A percentile compares a stretch with the other conserved stretches of the same genome.
These are phyloP conservation scores for Rhynchotus rufescens DNA, from an alignment of 2,797 vertebrate genomes.

Conservation along the genomic window DNA sequence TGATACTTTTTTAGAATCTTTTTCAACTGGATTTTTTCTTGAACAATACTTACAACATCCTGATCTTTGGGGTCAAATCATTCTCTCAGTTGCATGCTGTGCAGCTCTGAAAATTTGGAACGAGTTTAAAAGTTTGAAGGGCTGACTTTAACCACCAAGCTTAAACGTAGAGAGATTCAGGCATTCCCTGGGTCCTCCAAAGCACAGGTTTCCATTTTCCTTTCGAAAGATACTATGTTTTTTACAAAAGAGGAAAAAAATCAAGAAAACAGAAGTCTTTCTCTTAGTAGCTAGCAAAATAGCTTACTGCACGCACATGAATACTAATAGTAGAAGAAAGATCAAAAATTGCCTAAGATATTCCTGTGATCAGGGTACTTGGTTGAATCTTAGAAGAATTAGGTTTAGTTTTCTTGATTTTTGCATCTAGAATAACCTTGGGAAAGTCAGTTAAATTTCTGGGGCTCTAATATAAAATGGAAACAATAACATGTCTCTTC, in stretches of 20 bases:
- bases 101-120: constrained; percentile 57
- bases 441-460: not conserved
- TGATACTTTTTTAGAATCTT: constrained; percentile 56
- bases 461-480: not conserved
- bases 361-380: not conserved
- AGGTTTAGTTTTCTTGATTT: not conserved
- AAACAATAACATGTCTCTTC: not conserved
- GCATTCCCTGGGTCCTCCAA: constrained; percentile 5
- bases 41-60: constrained; percentile 61
- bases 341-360: not conserved
- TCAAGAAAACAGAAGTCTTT: not conserved
- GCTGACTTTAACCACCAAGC: constrained; percentile 16
- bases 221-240: not conserved
- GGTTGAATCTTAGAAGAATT: not conserved
- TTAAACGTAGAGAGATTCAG: not conserved
- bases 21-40: constrained; percentile 63
- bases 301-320: not conserved
- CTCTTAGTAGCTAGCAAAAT: not conserved
- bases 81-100: constrained; percentile 49
- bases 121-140: constrained; percentile 44
- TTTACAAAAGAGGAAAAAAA: not conserved
- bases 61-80: constrained; percentile 54
- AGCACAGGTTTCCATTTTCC: not conserved
- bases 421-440: not conserved
- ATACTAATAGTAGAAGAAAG: not conserved